A percentile compares a stretch with the other conserved stretches of the same genome.
Evolutionary conservation across 1,140 invertebrate genomes (phyloP).

Genomic region (Bombus terrestris): DNA sequence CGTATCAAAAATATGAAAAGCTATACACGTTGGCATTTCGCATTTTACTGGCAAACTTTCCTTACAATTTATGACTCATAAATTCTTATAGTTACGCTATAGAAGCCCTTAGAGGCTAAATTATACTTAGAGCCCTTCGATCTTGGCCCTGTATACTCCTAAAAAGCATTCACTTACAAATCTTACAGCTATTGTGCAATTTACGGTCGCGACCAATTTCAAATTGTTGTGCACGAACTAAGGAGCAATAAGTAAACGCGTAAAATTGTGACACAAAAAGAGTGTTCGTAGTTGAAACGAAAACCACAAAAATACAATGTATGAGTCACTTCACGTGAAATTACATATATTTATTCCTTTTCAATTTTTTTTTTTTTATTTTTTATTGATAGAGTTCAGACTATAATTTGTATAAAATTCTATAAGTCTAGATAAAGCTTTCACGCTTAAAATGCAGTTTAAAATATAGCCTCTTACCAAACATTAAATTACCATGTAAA

Average conservation of each 20-base stretch:
- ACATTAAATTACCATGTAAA: neutral
- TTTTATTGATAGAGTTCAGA: too few species aligned
- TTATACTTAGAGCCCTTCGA: constrained; percentile 31
- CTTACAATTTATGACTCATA: neutral
- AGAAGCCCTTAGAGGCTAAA: neutral
- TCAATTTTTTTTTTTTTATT: neutral
- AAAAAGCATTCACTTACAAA: constrained; percentile 9
- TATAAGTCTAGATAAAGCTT: neutral
- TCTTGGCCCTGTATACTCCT: constrained; percentile 7
- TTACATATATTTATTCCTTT: neutral
- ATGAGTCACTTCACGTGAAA: constrained; percentile 16
- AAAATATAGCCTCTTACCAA: neutral
- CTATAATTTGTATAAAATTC: neutral
- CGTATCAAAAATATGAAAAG: constrained; percentile 56
- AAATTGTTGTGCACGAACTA: neutral
- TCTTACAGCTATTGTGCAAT: constrained; percentile 40
- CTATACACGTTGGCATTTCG: constrained; percentile 37
- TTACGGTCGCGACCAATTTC: neutral
- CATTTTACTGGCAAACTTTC: neutral
- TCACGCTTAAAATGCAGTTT: neutral
- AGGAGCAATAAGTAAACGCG: neutral
- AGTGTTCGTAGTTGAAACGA: neutral
- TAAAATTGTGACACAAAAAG: neutral
- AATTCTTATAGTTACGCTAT: constrained; percentile 1
- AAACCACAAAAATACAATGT: neutral